Conservation (phyloP, 2,888 invertebrate species). For the Chromoteleia sp. region DNA sequence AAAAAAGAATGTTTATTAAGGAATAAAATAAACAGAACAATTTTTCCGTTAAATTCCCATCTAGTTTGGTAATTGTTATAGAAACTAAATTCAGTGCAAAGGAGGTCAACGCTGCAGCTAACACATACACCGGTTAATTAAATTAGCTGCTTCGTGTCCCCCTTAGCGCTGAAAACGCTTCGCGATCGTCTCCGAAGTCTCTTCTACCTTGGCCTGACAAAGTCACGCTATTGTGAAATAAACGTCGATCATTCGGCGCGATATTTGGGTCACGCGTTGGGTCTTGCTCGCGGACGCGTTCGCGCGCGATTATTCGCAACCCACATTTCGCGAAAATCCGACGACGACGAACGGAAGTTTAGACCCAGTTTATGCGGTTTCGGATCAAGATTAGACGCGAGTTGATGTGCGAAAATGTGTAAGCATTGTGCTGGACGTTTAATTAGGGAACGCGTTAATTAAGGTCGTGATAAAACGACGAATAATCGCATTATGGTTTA, state of each 20-base stretch:
- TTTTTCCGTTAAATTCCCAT: too few relatives aligned
- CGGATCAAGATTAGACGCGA: conserved; percentile 36
- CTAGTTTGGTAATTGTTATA: too few relatives aligned
- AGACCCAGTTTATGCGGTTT: conserved; percentile 30
- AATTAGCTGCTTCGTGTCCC: conserved; percentile 52
- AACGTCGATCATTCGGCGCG: conserved; percentile 42
- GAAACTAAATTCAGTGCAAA: too few relatives aligned
- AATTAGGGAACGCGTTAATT: conserved; percentile 55
- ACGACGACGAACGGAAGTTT: conserved; percentile 15
- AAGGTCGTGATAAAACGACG: conserved; percentile 54
- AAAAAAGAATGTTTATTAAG: too few relatives aligned
- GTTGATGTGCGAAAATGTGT: conserved; percentile 36
- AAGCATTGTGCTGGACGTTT: conserved; percentile 34
- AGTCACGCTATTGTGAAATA: conserved; percentile 45
- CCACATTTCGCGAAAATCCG: conserved; percentile 28
- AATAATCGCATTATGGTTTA: conserved; percentile 55
- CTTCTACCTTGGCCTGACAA: conserved; percentile 43
- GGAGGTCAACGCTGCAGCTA: conserved; percentile 48
- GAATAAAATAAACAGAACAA: too few relatives aligned
- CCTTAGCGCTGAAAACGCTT: conserved; percentile 16
- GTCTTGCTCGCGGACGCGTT: not conserved
- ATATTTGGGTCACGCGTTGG: conserved; percentile 44
- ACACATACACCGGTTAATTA: conserved; percentile 49
- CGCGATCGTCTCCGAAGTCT: conserved; percentile 21
- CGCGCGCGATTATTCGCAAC: conserved; percentile 29